phyloP scores from a whole-genome alignment of 2,797 vertebrate species.

The Falco cherrug region DNA sequence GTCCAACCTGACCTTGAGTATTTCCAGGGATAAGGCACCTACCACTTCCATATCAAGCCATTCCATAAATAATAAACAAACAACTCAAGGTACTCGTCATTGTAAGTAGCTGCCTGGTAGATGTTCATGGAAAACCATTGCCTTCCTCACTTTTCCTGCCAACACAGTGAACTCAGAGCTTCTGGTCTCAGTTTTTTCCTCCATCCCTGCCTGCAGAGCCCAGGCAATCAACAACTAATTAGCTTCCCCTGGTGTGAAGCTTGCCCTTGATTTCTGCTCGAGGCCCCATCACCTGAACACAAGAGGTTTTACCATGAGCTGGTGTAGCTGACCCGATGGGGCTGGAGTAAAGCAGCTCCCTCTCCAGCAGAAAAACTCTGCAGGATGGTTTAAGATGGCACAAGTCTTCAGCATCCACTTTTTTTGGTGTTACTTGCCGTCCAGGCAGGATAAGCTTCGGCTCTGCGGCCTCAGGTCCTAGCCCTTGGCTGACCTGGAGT shows the following conservation, averaged over 20 bases:
- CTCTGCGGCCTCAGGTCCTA: not conserved
- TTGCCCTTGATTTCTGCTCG: not conserved
- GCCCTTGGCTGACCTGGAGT: too few relatives aligned
- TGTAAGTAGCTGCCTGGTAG: not conserved
- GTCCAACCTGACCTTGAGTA: not conserved
- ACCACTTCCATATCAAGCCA: not conserved
- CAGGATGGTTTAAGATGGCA: fast-evolving
- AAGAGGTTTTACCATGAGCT: not conserved
- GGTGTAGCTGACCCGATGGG: fast-evolving
- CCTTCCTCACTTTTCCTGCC: not conserved
- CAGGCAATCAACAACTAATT: not conserved
- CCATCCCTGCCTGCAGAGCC: not conserved
- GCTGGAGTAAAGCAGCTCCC: not conserved
- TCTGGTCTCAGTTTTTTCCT: not conserved
- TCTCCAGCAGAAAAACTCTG: not conserved
- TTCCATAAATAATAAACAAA: not conserved
- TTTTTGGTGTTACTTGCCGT: not conserved
- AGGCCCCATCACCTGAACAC: not conserved
- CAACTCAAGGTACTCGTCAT: not conserved
- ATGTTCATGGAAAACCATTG: not conserved
- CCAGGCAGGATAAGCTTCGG: not conserved
- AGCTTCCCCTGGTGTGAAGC: not conserved
- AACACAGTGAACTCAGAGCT: fast-evolving
- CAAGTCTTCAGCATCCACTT: not conserved
- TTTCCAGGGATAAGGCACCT: not conserved